Percentiles rank a stretch among this genome's conserved stretches.
phyloP scores from a whole-genome alignment of 2,113 vertebrate genomes.

The Syngnathus scovelli region DNA sequence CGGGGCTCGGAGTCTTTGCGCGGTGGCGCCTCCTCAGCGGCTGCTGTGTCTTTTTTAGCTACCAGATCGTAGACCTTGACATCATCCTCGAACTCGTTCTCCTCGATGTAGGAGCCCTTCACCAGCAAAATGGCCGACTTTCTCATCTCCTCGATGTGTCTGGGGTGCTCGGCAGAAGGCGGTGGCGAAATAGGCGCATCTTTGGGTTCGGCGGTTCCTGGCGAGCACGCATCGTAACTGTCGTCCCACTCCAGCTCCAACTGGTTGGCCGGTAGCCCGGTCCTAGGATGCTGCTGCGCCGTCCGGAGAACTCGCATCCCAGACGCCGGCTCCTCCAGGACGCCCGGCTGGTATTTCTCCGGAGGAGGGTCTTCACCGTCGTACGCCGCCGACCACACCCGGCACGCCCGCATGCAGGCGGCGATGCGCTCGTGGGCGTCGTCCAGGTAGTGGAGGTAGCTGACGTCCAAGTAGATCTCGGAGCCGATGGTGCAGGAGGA shows the following conservation, averaged over 20 bases:
- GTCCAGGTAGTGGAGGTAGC: conserved; percentile 91
- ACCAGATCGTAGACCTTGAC: conserved; percentile 90
- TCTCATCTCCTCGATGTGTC: conserved; percentile 92
- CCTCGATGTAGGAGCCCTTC: conserved; percentile 89
- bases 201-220: conserved; percentile 65
- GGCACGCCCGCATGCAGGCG: conserved; percentile 79
- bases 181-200: neutral
- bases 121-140: conserved; percentile 83
- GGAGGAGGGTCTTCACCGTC: conserved; percentile 85
- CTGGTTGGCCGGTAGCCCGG: conserved; percentile 54
- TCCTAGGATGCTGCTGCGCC: conserved; percentile 21
- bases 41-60: conserved; percentile 80
- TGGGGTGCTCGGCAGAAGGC: conserved; percentile 71
- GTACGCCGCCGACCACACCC: conserved; percentile 88
- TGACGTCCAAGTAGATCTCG: conserved; percentile 83
- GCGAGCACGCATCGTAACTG: conserved; percentile 81
- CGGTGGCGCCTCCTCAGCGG: conserved; percentile 31
- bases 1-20: no score
- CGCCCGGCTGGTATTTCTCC: conserved; percentile 72
- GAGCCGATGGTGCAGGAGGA: conserved; percentile 83
- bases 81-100: conserved; percentile 93
- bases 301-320: neutral
- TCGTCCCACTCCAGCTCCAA: conserved; percentile 95
- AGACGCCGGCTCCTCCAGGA: conserved; percentile 70
- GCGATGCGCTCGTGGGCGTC: conserved; percentile 83